phyloP scores from a whole-genome alignment of 2,888 invertebrate species.

The Drosophila helvetica region DNA sequence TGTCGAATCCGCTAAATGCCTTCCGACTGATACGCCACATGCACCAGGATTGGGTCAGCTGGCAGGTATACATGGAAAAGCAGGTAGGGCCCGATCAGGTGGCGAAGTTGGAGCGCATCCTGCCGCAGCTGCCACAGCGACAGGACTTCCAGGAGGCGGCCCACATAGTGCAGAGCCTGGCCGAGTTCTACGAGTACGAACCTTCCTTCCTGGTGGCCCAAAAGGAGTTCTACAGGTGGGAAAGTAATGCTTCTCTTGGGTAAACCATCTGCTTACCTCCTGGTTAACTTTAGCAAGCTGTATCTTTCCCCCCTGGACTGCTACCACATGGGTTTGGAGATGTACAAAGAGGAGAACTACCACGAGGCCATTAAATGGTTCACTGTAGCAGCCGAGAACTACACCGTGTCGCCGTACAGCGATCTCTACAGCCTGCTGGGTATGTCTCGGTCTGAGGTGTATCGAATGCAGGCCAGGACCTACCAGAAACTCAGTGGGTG shows the following conservation, averaged over 20 bases:
- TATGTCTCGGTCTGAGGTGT: conserved; percentile 32
- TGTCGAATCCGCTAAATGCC: conserved; percentile 46
- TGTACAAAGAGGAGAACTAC: conserved; percentile 27
- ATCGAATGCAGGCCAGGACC: conserved; percentile 33
- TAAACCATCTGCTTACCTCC: neutral
- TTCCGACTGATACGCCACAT: conserved; percentile 52
- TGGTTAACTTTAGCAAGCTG: conserved; percentile 6
- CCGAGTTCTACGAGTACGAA: conserved; percentile 40
- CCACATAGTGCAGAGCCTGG: conserved; percentile 12
- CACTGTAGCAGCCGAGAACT: conserved; percentile 40
- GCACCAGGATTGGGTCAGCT: conserved; percentile 57
- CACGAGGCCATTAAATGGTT: conserved; percentile 50
- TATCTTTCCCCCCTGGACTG: conserved; percentile 47
- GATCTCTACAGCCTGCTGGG: conserved; percentile 32
- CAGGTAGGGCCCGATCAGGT: conserved; percentile 19
- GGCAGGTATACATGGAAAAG: conserved; percentile 46
- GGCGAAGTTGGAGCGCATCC: conserved; percentile 21
- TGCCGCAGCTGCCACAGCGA: conserved; percentile 14
- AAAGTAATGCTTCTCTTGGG: neutral
- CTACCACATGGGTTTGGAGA: conserved; percentile 49
- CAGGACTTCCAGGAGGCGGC: conserved; percentile 3
- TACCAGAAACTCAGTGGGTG: conserved; percentile 31
- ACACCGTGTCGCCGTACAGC: conserved; percentile 8
- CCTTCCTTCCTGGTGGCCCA: conserved; percentile 30
- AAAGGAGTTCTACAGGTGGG: conserved; percentile 34